Conservation (phyloP, 35 echinoderm and acorn worm species). For the Heliocidaris erythrogramma region DNA sequence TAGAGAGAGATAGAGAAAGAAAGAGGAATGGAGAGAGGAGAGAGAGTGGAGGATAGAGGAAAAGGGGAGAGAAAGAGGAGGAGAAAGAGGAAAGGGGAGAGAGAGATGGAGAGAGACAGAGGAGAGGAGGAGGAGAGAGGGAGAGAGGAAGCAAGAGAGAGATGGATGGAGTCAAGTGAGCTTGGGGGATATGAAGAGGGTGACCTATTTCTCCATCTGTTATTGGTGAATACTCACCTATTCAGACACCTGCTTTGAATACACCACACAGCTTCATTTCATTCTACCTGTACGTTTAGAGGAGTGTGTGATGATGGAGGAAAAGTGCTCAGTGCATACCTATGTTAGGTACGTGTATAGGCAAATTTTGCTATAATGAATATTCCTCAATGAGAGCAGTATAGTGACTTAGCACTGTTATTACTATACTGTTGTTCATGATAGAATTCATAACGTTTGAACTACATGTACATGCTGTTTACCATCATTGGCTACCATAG, state of each 20-base stretch:
- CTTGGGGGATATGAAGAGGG: not conserved
- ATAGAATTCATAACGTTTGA: not conserved
- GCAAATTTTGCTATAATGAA: not conserved
- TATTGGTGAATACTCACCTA: not conserved
- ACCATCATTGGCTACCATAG: not conserved
- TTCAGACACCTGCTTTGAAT: not conserved
- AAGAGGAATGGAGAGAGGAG: not conserved
- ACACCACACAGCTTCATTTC: not conserved
- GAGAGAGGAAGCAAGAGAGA: too few relatives aligned
- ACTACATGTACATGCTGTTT: not conserved
- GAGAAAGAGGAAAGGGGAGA: too few relatives aligned
- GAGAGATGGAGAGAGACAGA: not conserved
- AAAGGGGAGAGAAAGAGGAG: not conserved
- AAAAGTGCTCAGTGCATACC: not conserved
- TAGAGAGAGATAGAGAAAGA: not conserved
- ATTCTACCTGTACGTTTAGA: not conserved
- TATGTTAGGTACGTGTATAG: too few relatives aligned
- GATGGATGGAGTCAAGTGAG: not conserved
- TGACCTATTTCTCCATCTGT: slow-evolving; percentile 5
- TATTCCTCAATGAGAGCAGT: not conserved
- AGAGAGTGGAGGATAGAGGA: not conserved
- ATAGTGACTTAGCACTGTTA: not conserved
- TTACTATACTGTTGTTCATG: not conserved
- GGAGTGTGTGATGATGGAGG: not conserved
- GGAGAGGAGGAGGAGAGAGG: not conserved